A percentile compares a stretch with the other conserved stretches of the same genome.
These are phyloP conservation scores for Chloroclystis v-ata DNA, from an alignment of 2,888 invertebrate genomes.

Conservation along the genomic window DNA sequence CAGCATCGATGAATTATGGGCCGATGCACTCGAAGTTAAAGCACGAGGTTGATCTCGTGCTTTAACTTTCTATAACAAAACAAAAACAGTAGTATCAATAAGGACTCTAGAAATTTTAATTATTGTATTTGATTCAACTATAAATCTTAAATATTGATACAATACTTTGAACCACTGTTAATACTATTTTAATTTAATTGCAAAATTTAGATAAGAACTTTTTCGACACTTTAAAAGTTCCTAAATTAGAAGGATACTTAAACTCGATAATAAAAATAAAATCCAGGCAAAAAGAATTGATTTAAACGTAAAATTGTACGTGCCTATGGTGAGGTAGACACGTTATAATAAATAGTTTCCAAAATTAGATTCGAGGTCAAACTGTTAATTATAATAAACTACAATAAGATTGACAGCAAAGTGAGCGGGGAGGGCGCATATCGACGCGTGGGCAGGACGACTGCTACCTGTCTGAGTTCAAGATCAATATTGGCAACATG, in stretches of 20 bases:
- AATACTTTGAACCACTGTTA: no score
- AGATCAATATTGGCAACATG: slow-evolving; percentile 36
- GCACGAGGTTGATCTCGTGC: not conserved
- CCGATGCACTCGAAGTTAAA: not conserved
- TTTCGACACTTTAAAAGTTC: no score
- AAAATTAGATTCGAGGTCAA: slow-evolving; percentile 44
- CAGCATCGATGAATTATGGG: slow-evolving; percentile 36
- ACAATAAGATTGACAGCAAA: slow-evolving; percentile 38
- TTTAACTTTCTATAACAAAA: slow-evolving; percentile 2
- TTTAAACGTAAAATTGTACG: no score
- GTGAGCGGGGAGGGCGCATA: slow-evolving; percentile 42
- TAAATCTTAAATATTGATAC: no score
- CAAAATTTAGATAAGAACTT: no score
- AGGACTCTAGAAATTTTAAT: no score
- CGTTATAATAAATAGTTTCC: slow-evolving; percentile 27
- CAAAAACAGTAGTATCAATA: no score
- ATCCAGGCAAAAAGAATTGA: no score
- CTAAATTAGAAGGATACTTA: no score
- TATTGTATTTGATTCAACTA: no score
- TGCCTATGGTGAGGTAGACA: not conserved
- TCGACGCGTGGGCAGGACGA: slow-evolving; percentile 50
- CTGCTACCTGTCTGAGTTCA: slow-evolving; percentile 31
- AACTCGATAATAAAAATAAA: no score
- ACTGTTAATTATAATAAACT: slow-evolving; percentile 39
- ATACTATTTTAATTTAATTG: no score